phyloP scores from a whole-genome alignment of 2,113 vertebrate species.

The Macheiramphus alcinus region DNA sequence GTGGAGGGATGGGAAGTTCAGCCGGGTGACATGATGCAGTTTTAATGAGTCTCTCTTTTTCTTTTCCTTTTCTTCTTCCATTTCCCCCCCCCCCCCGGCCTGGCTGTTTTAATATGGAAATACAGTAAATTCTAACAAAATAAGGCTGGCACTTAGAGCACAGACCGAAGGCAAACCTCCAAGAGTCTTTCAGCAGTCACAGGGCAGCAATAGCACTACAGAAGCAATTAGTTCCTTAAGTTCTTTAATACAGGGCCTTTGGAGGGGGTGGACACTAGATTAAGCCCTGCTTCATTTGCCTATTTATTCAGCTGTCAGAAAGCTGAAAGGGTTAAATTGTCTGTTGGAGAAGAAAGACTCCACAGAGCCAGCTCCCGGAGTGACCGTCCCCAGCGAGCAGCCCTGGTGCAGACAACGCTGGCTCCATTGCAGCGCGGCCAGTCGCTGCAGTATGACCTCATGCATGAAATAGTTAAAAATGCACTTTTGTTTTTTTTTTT shows the following conservation, averaged over 20 bases:
- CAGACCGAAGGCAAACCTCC: neutral
- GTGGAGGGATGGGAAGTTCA: slow-evolving; percentile 57
- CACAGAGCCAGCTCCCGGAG: neutral
- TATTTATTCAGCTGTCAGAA: slow-evolving; percentile 31
- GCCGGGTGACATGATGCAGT: slow-evolving; percentile 45
- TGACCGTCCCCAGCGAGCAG: neutral
- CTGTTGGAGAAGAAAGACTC: slow-evolving; percentile 7
- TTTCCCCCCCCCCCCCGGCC: neutral
- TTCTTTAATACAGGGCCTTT: slow-evolving; percentile 19
- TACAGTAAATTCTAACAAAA: slow-evolving; percentile 25
- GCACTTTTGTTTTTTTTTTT: neutral
- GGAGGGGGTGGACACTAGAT: slow-evolving; percentile 28
- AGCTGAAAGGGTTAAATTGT: slow-evolving; percentile 25
- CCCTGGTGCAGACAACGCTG: neutral
- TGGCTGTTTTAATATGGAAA: slow-evolving; percentile 45
- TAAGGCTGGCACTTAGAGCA: neutral
- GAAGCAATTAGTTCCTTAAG: slow-evolving; percentile 37
- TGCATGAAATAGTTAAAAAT: neutral
- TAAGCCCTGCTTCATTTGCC: slow-evolving; percentile 43
- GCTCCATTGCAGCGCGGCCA: neutral
- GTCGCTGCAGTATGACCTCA: neutral
- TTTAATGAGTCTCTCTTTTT: slow-evolving; percentile 55
- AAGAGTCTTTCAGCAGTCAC: neutral
- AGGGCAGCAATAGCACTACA: neutral
- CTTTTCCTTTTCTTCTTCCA: neutral